Evolutionary conservation across 2,113 vertebrate species (phyloP), one percentile per base, ranked within the genome.

Genomic region (Cyphotilapia sp.): DNA sequence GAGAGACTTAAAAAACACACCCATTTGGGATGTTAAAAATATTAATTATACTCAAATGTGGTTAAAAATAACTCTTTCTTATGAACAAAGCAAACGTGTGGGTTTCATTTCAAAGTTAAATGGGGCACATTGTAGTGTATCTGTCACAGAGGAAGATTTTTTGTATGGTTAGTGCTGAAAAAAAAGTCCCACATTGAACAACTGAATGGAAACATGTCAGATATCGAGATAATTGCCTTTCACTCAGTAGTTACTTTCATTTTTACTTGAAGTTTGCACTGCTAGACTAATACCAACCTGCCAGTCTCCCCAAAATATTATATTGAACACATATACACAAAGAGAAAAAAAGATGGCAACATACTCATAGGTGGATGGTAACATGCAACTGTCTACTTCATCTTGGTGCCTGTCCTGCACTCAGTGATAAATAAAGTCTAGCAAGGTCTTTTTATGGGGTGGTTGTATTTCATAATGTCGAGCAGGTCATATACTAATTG

Each of bases 1-100:
- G 33, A 59, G 61, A 84, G 61, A 81, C 85, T 89, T 87, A 86
- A 63, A 78, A 56, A 56, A 51, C 40, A 84, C 19, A 42, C 8
- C 9, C 83, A 38, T 89, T 74, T 85, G 83, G 74, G 84, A 82
- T 69, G 78, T 54, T 47, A 87, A 90, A 66, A 81, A 85, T 85
- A 76, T 81, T 7, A 63, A 54, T 85, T 76, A 61, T 19, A 29
- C 29, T 87, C 35, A 27, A 33, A 74, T 66, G 16, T 78, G 45
- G 45, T 19, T 78, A 78, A 78, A 78, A 49, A 78, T 49, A n/a
- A 78, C 27, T 78, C 9, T 78, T 51, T 31, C 45, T 49, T 51
- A 17, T n/a, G 27, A 49, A 78, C 74, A 78, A 78, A 78, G 42
- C 24, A 49, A 78, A 78, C 6, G 9, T 19, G 71, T 76, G 24